phyloP scores from a whole-genome alignment of 2,797 vertebrate genomes.

The Poeciliopsis gracilis region DNA sequence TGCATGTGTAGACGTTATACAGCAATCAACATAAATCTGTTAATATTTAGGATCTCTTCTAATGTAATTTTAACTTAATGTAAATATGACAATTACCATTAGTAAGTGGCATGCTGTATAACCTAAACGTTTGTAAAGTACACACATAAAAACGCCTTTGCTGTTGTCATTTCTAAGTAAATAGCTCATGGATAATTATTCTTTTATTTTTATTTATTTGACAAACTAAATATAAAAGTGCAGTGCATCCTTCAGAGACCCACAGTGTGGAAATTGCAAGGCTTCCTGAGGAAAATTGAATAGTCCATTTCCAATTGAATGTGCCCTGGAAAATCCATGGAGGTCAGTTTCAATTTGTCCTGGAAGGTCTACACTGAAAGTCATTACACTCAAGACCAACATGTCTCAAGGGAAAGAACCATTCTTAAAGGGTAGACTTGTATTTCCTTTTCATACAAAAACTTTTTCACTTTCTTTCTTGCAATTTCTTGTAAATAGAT shows the following conservation, averaged over 20 bases:
- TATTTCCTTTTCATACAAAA: constrained; percentile 57
- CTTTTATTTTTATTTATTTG: constrained; percentile 17
- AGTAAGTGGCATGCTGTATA: neutral
- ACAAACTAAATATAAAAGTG: constrained; percentile 41
- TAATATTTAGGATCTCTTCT: neutral
- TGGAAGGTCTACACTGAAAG: constrained; percentile 67
- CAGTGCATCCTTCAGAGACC: constrained; percentile 65
- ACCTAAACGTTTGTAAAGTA: neutral
- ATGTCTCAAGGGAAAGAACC: constrained; percentile 60
- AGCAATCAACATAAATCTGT: neutral
- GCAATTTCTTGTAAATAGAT: constrained; percentile 32
- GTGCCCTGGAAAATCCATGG: constrained; percentile 75
- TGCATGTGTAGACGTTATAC: neutral
- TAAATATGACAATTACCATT: neutral
- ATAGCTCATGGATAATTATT: neutral
- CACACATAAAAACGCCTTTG: neutral
- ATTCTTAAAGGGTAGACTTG: constrained; percentile 62
- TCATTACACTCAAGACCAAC: constrained; percentile 74
- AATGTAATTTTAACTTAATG: neutral
- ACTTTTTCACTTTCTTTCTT: constrained; percentile 35
- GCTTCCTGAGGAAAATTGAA: constrained; percentile 78
- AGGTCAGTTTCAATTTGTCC: constrained; percentile 80
- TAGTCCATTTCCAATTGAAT: constrained; percentile 79
- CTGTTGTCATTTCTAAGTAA: neutral
- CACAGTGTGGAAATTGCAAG: constrained; percentile 66